phyloP scores from a whole-genome alignment of 2,888 invertebrate species.

The Troides aeacus region DNA sequence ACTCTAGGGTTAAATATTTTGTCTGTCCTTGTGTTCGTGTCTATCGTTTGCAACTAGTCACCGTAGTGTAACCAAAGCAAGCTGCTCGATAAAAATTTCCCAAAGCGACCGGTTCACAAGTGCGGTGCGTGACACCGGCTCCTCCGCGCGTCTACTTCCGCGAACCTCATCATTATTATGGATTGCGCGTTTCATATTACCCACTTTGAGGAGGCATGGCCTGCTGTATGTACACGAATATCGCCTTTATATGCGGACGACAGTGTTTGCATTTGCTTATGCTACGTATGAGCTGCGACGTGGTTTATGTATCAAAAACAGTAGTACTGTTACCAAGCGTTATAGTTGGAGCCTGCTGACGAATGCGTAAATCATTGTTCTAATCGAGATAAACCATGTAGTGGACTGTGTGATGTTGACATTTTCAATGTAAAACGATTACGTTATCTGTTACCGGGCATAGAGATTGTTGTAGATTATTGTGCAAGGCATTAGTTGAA shows the following conservation, averaged over 20 bases:
- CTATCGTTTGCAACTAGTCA: not conserved
- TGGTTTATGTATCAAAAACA: slow-evolving; percentile 14
- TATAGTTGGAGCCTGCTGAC: slow-evolving; percentile 7
- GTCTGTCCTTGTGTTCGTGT: too few species aligned
- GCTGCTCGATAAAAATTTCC: not conserved
- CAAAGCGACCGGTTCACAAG: slow-evolving; percentile 24
- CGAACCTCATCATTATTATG: slow-evolving; percentile 56
- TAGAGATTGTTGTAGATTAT: not conserved
- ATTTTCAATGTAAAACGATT: slow-evolving; percentile 25
- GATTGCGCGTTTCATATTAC: slow-evolving; percentile 50
- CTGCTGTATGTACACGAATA: slow-evolving; percentile 19
- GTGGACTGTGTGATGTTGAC: slow-evolving; percentile 27
- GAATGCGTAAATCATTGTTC: slow-evolving; percentile 30
- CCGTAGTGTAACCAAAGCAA: not conserved
- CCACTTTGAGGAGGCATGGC: slow-evolving; percentile 39
- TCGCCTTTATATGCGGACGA: slow-evolving; percentile 20
- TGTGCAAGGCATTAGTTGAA: too few species aligned
- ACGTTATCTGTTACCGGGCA: slow-evolving; percentile 28
- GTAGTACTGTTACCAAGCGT: slow-evolving; percentile 29
- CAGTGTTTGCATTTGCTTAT: slow-evolving; percentile 17
- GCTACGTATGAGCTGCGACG: slow-evolving; percentile 7
- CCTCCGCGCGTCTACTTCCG: slow-evolving; percentile 54
- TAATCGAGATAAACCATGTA: slow-evolving; percentile 29
- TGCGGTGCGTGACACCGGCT: slow-evolving; percentile 40
- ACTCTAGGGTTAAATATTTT: too few species aligned